Base-by-base conservation (phyloP, 2,888 invertebrate species). In the Diarsia mendica region DNA sequence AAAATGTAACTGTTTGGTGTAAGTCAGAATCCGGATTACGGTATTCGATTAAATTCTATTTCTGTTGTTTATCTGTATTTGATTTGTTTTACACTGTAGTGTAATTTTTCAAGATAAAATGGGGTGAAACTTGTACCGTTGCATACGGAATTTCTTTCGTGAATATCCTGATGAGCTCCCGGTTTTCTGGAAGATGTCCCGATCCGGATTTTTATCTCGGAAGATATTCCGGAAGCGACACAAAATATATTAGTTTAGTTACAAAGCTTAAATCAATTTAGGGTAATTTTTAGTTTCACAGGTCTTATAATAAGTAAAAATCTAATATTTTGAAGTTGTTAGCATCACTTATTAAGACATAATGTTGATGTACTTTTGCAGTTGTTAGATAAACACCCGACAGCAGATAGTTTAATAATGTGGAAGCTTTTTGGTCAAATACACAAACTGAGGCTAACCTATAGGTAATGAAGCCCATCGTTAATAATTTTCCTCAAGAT, bases 1-100 rank as follows among this genome's bases (percentile, higher is more conserved):
- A 86, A 87, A 80, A 49, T 79, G 85, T 83, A 60, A 63, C 51
- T 60, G 70, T 67, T 71, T 66, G 67, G 0, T 63, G 63, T 67
- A 66, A 80, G 11, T 69, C 48, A 20, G 67, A 76, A 70, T 81
- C 69, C 76, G 58, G 76, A 72, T 61, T 63, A 51, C 63, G 44
- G 67, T 44, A 72, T 82, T 49, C 65, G 72, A 67, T 80, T 70
- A 8, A 71, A 67, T 69, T 78, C 76, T 69, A 67, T 72, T 60
- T 84, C 18, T 82, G 61, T 72, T 63, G 15, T 71, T 75, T 48
- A 44, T 48, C n/a, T 51, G 20, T 53, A 53, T 10, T 23, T 3
- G 48, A 3, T 60, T 60, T 1, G 9, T 23, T 66, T 72, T 72
- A 78, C 78, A 78, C 67, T 15, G 79, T 73, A n/a, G 10, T 13